Conservation (phyloP, 2,888 invertebrate species). For the Caenorhabditis doughertyi region DNA sequence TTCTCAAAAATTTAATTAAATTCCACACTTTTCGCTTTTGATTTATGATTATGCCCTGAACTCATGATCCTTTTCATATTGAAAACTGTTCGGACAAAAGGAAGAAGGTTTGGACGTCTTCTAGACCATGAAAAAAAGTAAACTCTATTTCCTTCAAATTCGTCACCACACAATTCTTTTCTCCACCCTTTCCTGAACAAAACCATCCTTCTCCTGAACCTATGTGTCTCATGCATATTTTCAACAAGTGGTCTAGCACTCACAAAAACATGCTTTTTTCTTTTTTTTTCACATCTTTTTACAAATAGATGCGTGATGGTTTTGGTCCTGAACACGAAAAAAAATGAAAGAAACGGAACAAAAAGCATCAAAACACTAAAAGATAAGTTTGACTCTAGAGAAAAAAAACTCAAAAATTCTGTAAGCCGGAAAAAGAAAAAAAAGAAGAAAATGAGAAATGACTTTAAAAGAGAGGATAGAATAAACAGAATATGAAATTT, state of each 20-base stretch:
- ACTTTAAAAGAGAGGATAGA: not conserved
- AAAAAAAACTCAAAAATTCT: not conserved
- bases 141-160: slow-evolving; percentile 23
- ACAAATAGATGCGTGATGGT: slow-evolving; percentile 22
- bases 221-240: slow-evolving; percentile 34
- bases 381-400: slow-evolving; percentile 41
- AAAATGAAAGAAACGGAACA: not conserved
- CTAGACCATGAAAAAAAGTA: slow-evolving; percentile 2
- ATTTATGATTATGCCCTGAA: no score
- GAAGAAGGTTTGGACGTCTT: not conserved
- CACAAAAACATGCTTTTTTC: slow-evolving; percentile 22
- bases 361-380: slow-evolving; percentile 20
- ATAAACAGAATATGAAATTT: not conserved
- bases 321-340: not conserved
- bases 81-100: no score
- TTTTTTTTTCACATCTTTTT: not conserved
- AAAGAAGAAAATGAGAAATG: slow-evolving; percentile 20
- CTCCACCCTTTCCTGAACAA: not conserved
- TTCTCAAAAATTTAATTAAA: no score
- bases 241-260: slow-evolving; percentile 33
- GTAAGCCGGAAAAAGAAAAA: not conserved
- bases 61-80: no score
- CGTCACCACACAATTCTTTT: slow-evolving; percentile 4
- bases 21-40: no score
- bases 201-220: slow-evolving; percentile 22